Conservation (phyloP, 2,113 vertebrate species). For the Bambusicola thoracicus region DNA sequence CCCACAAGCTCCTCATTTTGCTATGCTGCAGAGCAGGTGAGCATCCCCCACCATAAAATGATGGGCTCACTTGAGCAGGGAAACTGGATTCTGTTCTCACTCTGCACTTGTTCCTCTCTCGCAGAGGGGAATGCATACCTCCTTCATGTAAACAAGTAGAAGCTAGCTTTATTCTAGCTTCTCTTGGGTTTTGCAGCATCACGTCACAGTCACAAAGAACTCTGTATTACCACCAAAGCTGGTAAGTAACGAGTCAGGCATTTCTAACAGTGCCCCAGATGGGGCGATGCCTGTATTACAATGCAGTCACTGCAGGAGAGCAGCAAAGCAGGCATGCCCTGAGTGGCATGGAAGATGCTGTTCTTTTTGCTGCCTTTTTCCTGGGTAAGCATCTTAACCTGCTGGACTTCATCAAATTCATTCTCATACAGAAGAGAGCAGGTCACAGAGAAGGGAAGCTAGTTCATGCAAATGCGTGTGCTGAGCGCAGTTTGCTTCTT, state of each 20-base stretch:
- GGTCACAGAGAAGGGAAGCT: background rate
- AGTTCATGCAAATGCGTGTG: background rate
- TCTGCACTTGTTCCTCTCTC: background rate
- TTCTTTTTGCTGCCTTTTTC: background rate
- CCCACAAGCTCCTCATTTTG: background rate
- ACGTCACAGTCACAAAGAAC: background rate
- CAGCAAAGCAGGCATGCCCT: background rate
- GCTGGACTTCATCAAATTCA: background rate
- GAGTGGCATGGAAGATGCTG: background rate
- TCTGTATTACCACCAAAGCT: background rate
- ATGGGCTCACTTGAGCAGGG: background rate
- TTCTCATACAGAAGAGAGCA: background rate
- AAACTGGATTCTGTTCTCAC: background rate
- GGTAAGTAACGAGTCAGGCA: background rate
- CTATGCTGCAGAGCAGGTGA: background rate
- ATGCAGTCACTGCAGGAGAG: background rate
- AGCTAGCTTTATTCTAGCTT: background rate
- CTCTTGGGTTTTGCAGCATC: background rate
- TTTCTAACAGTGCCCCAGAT: background rate
- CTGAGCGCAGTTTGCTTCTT: background rate
- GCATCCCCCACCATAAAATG: background rate
- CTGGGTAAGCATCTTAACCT: background rate
- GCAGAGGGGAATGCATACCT: background rate
- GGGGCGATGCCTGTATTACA: background rate
- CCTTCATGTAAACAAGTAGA: background rate